Conservation (phyloP, 2,113 vertebrate species). For the Microcebus lehilahytsara region DNA sequence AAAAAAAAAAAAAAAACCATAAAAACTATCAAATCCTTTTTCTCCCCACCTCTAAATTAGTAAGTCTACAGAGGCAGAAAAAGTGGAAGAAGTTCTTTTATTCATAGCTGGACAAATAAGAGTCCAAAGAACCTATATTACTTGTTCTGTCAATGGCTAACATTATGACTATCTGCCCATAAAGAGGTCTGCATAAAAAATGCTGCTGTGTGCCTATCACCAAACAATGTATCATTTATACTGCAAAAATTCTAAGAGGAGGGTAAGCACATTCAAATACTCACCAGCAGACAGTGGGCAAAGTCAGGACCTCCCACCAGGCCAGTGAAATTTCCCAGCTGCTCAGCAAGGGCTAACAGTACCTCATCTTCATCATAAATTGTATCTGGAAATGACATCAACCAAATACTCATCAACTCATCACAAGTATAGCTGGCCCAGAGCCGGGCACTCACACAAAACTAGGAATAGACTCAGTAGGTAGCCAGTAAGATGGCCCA, state of each 20-base stretch:
- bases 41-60: not conserved
- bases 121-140: not conserved
- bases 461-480: not conserved
- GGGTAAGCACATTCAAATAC: slow-evolving; percentile 38
- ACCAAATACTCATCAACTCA: slow-evolving; percentile 17
- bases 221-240: not conserved
- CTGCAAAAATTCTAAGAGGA: not conserved
- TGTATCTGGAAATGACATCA: slow-evolving; percentile 84
- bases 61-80: not conserved
- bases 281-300: slow-evolving; percentile 93
- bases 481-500: not conserved
- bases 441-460: not conserved
- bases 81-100: not conserved
- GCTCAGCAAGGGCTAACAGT: slow-evolving; percentile 92
- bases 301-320: slow-evolving; percentile 93
- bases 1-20: not conserved
- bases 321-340: slow-evolving; percentile 93
- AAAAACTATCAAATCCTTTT: slow-evolving; percentile 9
- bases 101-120: not conserved
- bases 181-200: slow-evolving; percentile 22
- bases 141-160: slow-evolving; percentile 23
- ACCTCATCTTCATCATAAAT: slow-evolving; percentile 97
- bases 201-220: not conserved
- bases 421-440: not conserved
- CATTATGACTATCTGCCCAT: not conserved